Conservation (phyloP, 2,888 invertebrate species). For the Tortrix viridana region DNA sequence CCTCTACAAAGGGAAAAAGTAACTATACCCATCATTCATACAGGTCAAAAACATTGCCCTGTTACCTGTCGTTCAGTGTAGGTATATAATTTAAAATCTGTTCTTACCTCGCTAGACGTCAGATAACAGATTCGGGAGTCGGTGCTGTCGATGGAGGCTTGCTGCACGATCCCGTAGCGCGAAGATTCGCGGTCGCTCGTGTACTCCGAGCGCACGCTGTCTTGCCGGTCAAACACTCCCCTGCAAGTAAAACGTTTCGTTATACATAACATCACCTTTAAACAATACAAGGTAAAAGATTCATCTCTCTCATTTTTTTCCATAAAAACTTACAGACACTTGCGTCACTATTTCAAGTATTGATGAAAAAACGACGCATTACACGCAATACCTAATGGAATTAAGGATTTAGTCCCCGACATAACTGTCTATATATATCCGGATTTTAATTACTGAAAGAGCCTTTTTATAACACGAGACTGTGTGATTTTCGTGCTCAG, state of each 20-base stretch:
- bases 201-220: slow-evolving; percentile 94
- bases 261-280: neutral
- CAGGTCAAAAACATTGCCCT: no score
- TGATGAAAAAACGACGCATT: no score
- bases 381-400: neutral
- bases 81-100: no score
- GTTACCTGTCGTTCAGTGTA: no score
- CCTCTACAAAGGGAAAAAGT: no score
- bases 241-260: slow-evolving; percentile 68
- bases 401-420: slow-evolving; percentile 4
- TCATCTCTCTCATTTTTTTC: no score
- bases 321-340: no score
- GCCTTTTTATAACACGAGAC: slow-evolving; percentile 20
- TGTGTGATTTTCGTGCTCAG: slow-evolving; percentile 19
- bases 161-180: slow-evolving; percentile 95
- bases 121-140: slow-evolving; percentile 97
- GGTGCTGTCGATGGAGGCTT: slow-evolving; percentile 96
- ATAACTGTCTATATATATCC: neutral
- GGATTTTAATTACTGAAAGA: slow-evolving; percentile 34
- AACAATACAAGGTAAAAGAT: neutral
- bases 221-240: slow-evolving; percentile 94
- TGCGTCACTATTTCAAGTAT: no score
- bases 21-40: no score
- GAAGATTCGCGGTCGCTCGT: slow-evolving; percentile 94
- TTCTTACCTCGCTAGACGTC: slow-evolving; percentile 96